Conservation (phyloP, 2,888 invertebrate genomes). For the Drosophila affinis region DNA sequence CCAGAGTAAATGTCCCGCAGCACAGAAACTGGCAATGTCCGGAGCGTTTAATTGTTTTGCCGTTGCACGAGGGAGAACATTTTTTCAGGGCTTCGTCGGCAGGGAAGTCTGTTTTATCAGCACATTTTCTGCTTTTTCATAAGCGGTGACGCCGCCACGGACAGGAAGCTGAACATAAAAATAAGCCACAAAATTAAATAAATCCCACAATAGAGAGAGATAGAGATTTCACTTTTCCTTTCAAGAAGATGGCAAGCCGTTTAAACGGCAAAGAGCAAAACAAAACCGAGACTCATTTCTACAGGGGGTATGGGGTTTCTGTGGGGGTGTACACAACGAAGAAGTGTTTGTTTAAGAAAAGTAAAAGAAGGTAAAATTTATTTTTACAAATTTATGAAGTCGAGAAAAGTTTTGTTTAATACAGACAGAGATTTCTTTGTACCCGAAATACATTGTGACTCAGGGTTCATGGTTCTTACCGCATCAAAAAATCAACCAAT, state of each 20-base stretch:
- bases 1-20: constrained; percentile 1
- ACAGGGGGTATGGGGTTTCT: no score
- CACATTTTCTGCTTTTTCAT: constrained; percentile 25
- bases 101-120: constrained; percentile 17
- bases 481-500: not conserved
- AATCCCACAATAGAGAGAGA: constrained; percentile 17
- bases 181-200: constrained; percentile 25
- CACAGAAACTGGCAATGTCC: not conserved
- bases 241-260: not conserved
- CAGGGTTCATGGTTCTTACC: not conserved
- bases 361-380: not conserved
- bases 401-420: not conserved
- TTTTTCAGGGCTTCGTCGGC: constrained; percentile 21
- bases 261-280: not conserved
- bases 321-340: no score
- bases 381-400: not conserved
- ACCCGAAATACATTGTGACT: not conserved
- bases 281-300: not conserved
- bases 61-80: not conserved
- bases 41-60: constrained; percentile 8
- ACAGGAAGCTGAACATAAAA: constrained; percentile 24
- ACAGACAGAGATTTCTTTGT: not conserved
- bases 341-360: not conserved
- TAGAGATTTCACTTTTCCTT: not conserved
- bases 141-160: constrained; percentile 23